phyloP scores from a whole-genome alignment of 1,140 invertebrate genomes.

The Neodiprion virginianus region DNA sequence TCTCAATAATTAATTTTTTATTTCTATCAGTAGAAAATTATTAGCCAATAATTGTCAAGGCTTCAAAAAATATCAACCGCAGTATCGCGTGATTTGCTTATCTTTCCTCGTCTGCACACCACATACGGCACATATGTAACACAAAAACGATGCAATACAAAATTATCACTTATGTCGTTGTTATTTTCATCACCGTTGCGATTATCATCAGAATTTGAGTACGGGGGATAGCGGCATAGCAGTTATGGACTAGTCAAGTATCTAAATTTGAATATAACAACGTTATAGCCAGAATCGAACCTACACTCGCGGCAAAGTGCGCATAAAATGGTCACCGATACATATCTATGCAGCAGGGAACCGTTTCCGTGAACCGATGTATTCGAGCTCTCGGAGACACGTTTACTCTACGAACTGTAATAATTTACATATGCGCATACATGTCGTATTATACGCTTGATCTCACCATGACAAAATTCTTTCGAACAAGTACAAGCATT shows the following conservation, averaged over 20 bases:
- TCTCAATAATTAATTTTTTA: too few relatives aligned
- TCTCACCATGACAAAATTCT: too few relatives aligned
- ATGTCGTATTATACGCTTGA: not conserved
- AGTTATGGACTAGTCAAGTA: constrained; percentile 55
- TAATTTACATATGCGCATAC: not conserved
- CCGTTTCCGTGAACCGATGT: not conserved
- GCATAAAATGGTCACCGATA: constrained; percentile 50
- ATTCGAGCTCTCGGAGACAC: constrained; percentile 3
- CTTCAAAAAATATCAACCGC: too few relatives aligned
- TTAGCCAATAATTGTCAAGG: too few relatives aligned
- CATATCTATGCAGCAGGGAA: constrained; percentile 43
- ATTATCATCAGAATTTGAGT: not conserved
- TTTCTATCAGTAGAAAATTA: too few relatives aligned
- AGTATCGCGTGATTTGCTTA: too few relatives aligned
- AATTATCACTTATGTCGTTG: too few relatives aligned
- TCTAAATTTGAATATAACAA: constrained; percentile 60
- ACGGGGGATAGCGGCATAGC: constrained; percentile 48
- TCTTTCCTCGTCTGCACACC: too few relatives aligned
- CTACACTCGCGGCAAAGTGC: constrained; percentile 40
- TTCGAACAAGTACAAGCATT: too few relatives aligned
- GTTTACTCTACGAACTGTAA: constrained; percentile 16
- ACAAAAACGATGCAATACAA: too few relatives aligned
- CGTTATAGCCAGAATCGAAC: constrained; percentile 29
- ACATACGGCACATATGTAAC: too few relatives aligned
- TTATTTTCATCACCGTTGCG: not conserved